Percentiles rank a stretch among this genome's conserved stretches.
These are phyloP conservation scores for Rostratula benghalensis DNA, from an alignment of 2,113 vertebrate species.

Conservation along the genomic window DNA sequence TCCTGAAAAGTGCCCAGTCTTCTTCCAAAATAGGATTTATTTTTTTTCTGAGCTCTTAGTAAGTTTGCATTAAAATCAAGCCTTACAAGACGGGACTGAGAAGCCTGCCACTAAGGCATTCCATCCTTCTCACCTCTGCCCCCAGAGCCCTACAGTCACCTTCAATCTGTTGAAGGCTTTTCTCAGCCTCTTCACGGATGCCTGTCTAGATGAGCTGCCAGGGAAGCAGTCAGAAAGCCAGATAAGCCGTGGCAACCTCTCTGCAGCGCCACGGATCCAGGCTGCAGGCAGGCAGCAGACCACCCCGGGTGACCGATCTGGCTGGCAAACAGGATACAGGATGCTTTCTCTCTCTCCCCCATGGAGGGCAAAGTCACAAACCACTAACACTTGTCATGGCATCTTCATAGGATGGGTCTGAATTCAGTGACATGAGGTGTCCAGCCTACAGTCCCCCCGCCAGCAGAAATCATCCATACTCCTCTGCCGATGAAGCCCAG, in stretches of 20 bases:
- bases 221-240: neutral
- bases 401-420: neutral
- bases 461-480: neutral
- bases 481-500: neutral
- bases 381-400: neutral
- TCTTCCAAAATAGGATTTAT: neutral
- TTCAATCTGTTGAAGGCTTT: slow-evolving; percentile 1
- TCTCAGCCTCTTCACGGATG: neutral
- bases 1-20: neutral
- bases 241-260: neutral
- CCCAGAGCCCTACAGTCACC: neutral
- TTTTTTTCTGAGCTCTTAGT: neutral
- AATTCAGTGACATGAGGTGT: neutral
- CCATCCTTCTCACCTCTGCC: neutral
- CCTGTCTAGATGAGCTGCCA: neutral
- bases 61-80: neutral
- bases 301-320: neutral
- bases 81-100: neutral
- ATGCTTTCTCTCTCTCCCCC: neutral
- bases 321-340: neutral
- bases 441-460: neutral
- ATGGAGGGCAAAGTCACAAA: neutral
- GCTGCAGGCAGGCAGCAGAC: neutral
- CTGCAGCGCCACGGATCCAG: neutral
- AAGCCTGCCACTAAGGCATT: neutral